Evolutionary conservation across 2,113 vertebrate genomes (phyloP).

Genomic region (Callithrix jacchus): DNA sequence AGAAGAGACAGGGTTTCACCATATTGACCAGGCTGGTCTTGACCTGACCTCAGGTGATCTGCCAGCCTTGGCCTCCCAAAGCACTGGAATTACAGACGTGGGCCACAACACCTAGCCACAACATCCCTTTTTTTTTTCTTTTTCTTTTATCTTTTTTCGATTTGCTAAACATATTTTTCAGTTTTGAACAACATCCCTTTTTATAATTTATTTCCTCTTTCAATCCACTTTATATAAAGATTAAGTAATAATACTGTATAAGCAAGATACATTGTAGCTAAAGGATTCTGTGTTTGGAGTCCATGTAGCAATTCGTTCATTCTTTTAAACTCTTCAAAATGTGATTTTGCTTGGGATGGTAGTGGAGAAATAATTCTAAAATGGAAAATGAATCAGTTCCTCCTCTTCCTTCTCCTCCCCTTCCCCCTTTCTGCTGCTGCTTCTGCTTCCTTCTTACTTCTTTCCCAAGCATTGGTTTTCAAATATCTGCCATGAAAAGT

Average conservation of each 20-base stretch:
- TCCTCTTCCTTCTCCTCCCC: neutral
- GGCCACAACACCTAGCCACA: no score
- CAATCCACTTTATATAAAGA: neutral
- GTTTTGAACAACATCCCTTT: neutral
- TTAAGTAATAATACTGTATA: neutral
- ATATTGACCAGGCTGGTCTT: no score
- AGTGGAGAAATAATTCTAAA: conserved; percentile 21
- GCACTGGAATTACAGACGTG: no score
- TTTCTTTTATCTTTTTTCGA: no score
- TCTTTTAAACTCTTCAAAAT: conserved; percentile 15
- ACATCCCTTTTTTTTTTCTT: neutral
- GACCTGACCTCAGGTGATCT: no score
- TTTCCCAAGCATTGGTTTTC: neutral
- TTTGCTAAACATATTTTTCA: no score
- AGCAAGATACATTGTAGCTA: neutral
- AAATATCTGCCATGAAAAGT: conserved; percentile 6
- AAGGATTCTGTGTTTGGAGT: neutral
- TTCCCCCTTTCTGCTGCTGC: neutral
- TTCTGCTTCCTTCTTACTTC: no score
- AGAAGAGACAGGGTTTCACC: no score
- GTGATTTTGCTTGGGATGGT: neutral
- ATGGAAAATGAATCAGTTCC: neutral
- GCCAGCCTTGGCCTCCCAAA: no score
- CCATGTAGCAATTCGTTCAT: neutral
- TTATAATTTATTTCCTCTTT: neutral